Evolutionary conservation across 2,888 invertebrate genomes (phyloP).

Genomic region (Incurvaria masculella): DNA sequence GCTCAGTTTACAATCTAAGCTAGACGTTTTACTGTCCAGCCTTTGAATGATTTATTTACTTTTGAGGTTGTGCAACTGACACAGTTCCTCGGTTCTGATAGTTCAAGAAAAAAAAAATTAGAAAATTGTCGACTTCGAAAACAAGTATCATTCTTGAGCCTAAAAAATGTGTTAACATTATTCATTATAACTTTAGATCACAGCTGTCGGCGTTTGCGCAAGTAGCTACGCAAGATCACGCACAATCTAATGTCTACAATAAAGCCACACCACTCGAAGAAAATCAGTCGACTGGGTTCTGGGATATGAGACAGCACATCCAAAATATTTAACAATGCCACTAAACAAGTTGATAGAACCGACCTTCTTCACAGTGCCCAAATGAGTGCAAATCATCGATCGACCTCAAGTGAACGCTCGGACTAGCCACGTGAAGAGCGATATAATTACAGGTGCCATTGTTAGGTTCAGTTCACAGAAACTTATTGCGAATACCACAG

Average conservation of each 20-base stretch:
- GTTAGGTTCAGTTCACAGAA: not conserved
- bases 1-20: too few species aligned
- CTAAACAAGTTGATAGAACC: too few species aligned
- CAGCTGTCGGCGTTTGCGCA: constrained; percentile 36
- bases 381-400: not conserved
- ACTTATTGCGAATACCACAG: constrained; percentile 15
- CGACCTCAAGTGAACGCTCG: not conserved
- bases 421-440: not conserved
- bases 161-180: constrained; percentile 26
- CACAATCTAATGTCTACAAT: not conserved
- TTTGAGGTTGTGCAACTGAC: too few species aligned
- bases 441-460: not conserved
- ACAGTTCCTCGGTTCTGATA: too few species aligned
- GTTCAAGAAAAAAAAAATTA: too few species aligned
- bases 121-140: too few species aligned
- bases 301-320: not conserved
- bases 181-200: constrained; percentile 49
- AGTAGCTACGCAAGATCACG: not conserved
- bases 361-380: not conserved
- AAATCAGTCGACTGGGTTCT: not conserved
- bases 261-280: not conserved
- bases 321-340: too few species aligned
- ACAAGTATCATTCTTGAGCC: not conserved
- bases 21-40: too few species aligned
- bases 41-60: too few species aligned